These are phyloP conservation scores for Pachliopta kotzebuea DNA, from an alignment of 2,888 invertebrate species.

Conservation along the genomic window DNA sequence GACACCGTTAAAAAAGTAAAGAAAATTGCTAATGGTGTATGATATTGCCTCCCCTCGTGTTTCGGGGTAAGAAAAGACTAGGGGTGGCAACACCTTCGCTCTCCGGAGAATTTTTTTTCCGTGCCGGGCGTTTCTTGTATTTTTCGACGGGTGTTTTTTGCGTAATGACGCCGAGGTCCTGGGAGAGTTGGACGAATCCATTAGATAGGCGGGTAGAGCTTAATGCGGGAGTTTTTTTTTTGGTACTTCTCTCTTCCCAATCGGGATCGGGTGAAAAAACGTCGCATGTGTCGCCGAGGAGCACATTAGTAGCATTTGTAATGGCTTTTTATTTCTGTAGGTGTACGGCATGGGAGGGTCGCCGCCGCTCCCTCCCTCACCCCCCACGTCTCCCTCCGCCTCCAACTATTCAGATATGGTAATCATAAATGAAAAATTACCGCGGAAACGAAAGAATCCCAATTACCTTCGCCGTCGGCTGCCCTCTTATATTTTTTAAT, in stretches of 20 bases:
- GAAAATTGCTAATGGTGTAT: conserved; percentile 81
- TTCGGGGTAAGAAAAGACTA: conserved; percentile 72
- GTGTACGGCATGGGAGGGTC: conserved; percentile 1
- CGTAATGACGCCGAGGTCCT: conserved; percentile 76
- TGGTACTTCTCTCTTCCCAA: conserved; percentile 36
- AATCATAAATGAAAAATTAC: background rate
- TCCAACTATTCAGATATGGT: background rate
- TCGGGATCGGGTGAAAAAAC: conserved; percentile 57
- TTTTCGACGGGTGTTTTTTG: conserved; percentile 63
- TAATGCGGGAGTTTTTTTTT: conserved; percentile 71
- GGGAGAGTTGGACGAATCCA: conserved; percentile 77
- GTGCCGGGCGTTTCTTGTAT: conserved; percentile 51
- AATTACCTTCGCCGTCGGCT: no score
- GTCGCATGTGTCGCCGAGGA: conserved; percentile 57
- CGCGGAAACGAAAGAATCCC: no score
- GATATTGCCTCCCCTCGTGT: conserved; percentile 80
- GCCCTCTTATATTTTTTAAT: no score
- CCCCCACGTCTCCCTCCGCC: background rate
- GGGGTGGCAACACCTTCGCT: conserved; percentile 76
- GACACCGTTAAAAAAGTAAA: conserved; percentile 79
- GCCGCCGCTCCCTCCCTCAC: background rate
- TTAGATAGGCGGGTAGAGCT: conserved; percentile 76
- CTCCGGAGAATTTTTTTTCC: conserved; percentile 73
- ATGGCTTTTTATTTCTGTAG: conserved; percentile 47
- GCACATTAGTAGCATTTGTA: conserved; percentile 61